These are phyloP conservation scores for Drosophila mauritiana DNA, from an alignment of 1,140 invertebrate species.

Conservation along the genomic window DNA sequence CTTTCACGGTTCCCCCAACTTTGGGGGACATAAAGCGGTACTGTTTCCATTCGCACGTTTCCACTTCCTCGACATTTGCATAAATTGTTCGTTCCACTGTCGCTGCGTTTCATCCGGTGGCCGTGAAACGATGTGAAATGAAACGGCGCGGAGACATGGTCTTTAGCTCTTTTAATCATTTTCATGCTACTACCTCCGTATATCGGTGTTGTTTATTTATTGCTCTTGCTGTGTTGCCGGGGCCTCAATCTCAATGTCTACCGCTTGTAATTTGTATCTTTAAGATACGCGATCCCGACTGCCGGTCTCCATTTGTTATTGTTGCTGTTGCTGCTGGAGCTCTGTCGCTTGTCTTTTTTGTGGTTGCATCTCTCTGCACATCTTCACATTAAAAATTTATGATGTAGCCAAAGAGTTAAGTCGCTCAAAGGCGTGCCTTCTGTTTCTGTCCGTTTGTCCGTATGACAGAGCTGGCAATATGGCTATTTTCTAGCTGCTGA, in stretches of 20 bases:
- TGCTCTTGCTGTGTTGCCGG: slow-evolving; percentile 55
- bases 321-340: neutral
- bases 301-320: slow-evolving; percentile 42
- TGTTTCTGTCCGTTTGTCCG: slow-evolving; percentile 35
- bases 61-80: slow-evolving; percentile 40
- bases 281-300: slow-evolving; percentile 70
- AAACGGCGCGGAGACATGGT: slow-evolving; percentile 56
- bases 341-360: slow-evolving; percentile 21
- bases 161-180: slow-evolving; percentile 83
- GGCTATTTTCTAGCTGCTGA: slow-evolving; percentile 3
- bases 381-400: slow-evolving; percentile 80
- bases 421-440: slow-evolving; percentile 60
- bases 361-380: slow-evolving; percentile 54
- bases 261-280: slow-evolving; percentile 81
- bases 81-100: slow-evolving; percentile 32
- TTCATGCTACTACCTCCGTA: slow-evolving; percentile 72
- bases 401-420: slow-evolving; percentile 80
- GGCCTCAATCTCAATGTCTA: slow-evolving; percentile 79
- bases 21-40: slow-evolving; percentile 28
- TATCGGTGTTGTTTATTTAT: slow-evolving; percentile 71
- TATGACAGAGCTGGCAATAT: neutral
- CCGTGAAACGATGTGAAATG: slow-evolving; percentile 55
- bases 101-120: slow-evolving; percentile 49
- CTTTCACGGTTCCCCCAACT: neutral
- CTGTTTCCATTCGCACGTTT: slow-evolving; percentile 30